These are phyloP conservation scores for Limnephilus marmoratus DNA, from an alignment of 2,888 invertebrate species.

Conservation along the genomic window DNA sequence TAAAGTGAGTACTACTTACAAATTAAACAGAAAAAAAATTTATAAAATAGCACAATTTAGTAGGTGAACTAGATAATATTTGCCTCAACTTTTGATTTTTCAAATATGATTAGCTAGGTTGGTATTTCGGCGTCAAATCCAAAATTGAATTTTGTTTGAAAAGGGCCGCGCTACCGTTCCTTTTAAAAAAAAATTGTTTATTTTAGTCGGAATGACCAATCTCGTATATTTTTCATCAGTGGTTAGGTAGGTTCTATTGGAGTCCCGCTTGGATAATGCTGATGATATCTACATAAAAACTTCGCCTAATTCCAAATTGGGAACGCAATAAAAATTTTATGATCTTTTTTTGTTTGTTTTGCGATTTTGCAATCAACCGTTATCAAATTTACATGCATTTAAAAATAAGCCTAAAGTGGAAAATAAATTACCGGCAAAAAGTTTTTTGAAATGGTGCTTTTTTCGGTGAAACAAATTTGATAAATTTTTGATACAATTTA, in stretches of 20 bases:
- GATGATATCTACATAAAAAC: conserved; percentile 33
- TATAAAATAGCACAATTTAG: no score
- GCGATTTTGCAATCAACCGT: not conserved
- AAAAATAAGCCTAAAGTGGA: not conserved
- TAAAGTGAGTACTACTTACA: no score
- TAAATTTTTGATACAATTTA: not conserved
- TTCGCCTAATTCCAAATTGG: not conserved
- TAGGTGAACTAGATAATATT: no score
- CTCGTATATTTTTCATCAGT: not conserved
- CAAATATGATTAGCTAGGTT: no score
- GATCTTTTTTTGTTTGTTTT: conserved; percentile 2
- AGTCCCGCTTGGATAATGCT: conserved; percentile 14
- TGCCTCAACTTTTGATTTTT: no score
- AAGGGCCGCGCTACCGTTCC: no score
- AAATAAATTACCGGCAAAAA: not conserved
- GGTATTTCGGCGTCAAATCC: no score
- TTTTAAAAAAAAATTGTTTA: not conserved
- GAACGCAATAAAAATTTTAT: not conserved
- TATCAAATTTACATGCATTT: not conserved
- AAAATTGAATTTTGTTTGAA: no score
- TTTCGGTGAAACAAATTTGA: not conserved
- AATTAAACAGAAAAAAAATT: no score
- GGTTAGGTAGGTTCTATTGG: not conserved
- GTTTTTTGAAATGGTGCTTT: not conserved
- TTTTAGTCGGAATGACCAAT: not conserved